phyloP scores from a whole-genome alignment of 2,797 vertebrate genomes.

The Clamator glandarius region DNA sequence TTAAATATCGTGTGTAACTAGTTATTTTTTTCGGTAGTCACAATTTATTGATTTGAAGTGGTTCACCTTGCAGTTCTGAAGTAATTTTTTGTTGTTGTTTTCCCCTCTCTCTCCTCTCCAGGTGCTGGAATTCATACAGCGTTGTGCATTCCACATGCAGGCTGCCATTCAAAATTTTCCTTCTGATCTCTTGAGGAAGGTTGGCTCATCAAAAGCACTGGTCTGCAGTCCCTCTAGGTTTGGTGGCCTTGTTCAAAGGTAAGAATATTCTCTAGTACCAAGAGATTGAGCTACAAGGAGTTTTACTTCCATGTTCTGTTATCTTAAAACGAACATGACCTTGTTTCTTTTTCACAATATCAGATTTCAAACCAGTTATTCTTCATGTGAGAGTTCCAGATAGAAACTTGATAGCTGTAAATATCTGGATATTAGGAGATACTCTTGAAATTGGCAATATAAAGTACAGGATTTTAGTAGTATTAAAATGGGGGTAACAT shows the following conservation, averaged over 20 bases:
- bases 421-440: not conserved
- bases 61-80: not conserved
- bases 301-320: not conserved
- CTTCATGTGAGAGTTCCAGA: not conserved
- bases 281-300: not conserved
- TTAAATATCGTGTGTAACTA: not conserved
- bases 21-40: not conserved
- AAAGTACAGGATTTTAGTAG: not conserved
- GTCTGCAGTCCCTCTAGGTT: constrained; percentile 74
- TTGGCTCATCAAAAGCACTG: constrained; percentile 74
- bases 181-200: constrained; percentile 58
- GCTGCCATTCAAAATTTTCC: constrained; percentile 73
- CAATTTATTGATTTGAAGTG: not conserved
- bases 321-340: not conserved
- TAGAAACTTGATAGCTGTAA: not conserved
- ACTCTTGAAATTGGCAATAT: not conserved
- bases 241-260: constrained; percentile 79
- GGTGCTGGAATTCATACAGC: constrained; percentile 85
- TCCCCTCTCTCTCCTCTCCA: constrained; percentile 18
- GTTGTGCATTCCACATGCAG: constrained; percentile 81
- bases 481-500: not conserved
- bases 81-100: not conserved
- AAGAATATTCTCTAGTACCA: not conserved
- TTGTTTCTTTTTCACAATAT: not conserved
- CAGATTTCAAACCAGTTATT: not conserved